Conservation (phyloP, 2,888 invertebrate species). For the Ophion obscuratus region DNA sequence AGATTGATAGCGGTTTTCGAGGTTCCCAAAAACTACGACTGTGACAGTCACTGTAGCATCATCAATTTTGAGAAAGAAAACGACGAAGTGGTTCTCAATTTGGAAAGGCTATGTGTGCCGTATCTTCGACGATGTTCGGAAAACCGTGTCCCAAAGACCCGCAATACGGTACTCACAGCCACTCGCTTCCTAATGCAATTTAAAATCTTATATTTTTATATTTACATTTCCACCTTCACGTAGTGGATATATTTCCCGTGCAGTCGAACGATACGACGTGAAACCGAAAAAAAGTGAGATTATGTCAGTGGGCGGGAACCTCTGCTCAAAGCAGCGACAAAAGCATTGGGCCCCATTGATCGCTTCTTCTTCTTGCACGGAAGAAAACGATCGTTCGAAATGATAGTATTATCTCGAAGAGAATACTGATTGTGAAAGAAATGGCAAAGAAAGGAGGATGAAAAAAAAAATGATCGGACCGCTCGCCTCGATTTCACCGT, state of each 20-base stretch:
- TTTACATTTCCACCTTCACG: not conserved
- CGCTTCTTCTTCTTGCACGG: not conserved
- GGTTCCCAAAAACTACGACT: too few relatives aligned
- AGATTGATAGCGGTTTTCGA: too few relatives aligned
- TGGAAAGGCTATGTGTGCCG: too few relatives aligned
- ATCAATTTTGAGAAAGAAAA: too few relatives aligned
- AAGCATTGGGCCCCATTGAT: conserved; percentile 1
- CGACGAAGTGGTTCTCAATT: too few relatives aligned
- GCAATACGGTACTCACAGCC: too few relatives aligned
- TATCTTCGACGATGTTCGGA: too few relatives aligned
- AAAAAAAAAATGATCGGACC: not conserved
- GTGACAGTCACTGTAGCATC: too few relatives aligned
- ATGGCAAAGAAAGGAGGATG: not conserved
- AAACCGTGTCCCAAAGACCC: too few relatives aligned
- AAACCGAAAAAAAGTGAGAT: conserved; percentile 17
- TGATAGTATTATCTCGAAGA: conserved; percentile 32
- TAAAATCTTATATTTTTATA: not conserved
- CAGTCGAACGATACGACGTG: not conserved
- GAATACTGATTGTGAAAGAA: not conserved
- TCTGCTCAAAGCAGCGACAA: not conserved
- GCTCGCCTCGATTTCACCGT: conserved; percentile 18
- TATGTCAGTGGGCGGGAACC: conserved; percentile 18
- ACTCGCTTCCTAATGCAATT: too few relatives aligned
- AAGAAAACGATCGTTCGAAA: conserved; percentile 18
- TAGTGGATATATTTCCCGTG: not conserved